phyloP scores from a whole-genome alignment of 2,113 vertebrate species.

The Orthochromis malagaraziensis region DNA sequence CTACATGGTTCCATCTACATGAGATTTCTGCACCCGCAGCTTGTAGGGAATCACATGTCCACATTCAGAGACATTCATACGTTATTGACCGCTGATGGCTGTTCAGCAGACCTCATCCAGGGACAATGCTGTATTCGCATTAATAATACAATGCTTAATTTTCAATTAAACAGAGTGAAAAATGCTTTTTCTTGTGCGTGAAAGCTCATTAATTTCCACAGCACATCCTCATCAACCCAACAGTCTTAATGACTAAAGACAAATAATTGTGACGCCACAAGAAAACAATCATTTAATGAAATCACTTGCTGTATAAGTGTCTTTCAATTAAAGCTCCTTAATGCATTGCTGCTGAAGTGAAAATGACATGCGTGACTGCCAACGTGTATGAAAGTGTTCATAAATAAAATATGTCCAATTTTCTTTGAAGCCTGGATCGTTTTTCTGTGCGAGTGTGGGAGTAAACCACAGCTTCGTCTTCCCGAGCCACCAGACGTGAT shows the following conservation, averaged over 20 bases:
- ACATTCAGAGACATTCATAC: background rate
- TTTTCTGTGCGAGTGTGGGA: background rate
- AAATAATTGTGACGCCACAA: slow-evolving; percentile 9
- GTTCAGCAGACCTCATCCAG: background rate
- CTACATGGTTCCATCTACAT: background rate
- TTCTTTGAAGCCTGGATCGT: background rate
- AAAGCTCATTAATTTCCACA: slow-evolving; percentile 25
- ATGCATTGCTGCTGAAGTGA: background rate
- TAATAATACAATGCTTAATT: background rate
- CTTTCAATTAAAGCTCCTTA: slow-evolving; percentile 22
- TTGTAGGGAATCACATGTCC: background rate
- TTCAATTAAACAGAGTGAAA: background rate
- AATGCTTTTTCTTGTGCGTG: background rate
- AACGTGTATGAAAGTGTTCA: background rate
- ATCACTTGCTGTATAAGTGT: background rate
- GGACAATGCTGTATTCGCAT: background rate
- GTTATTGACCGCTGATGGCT: background rate
- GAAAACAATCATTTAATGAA: slow-evolving; percentile 38
- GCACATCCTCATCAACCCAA: background rate
- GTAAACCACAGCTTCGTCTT: background rate
- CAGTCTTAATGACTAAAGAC: slow-evolving; percentile 3
- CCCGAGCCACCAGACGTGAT: background rate
- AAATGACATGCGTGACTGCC: background rate
- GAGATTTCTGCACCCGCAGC: background rate
- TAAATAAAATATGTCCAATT: background rate